These are phyloP conservation scores for Synanthedon vespiformis DNA, from an alignment of 2,888 invertebrate species.

Conservation along the genomic window DNA sequence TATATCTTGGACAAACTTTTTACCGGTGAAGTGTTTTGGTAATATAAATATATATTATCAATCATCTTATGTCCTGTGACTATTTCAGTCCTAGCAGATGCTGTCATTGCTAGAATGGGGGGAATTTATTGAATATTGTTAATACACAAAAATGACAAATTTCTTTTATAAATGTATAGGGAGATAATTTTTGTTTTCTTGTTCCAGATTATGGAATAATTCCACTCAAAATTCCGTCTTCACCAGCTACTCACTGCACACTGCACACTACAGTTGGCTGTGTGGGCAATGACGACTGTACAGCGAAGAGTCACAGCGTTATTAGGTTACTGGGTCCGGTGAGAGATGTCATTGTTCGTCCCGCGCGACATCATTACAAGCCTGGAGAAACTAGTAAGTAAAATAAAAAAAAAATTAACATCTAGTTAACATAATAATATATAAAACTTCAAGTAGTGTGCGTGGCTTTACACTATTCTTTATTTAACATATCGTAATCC, in stretches of 20 bases:
- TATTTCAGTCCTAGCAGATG: too few species aligned
- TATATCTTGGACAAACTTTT: too few species aligned
- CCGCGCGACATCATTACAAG: conserved; percentile 72
- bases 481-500: too few species aligned
- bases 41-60: too few species aligned
- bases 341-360: conserved; percentile 74
- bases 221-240: conserved; percentile 71
- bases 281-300: conserved; percentile 64
- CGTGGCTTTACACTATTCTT: too few species aligned
- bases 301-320: conserved; percentile 71
- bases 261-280: conserved; percentile 74
- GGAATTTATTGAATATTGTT: too few species aligned
- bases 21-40: too few species aligned
- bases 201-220: conserved; percentile 74
- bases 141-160: too few species aligned
- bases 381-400: conserved; percentile 74
- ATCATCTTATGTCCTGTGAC: too few species aligned
- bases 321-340: conserved; percentile 74
- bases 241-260: conserved; percentile 70
- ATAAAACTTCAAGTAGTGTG: too few species aligned
- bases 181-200: conserved; percentile 8
- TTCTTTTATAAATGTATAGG: not conserved
- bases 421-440: too few species aligned
- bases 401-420: not conserved
- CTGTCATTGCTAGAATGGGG: too few species aligned